phyloP scores from a whole-genome alignment of 2,888 invertebrate species.

The Gastracanthus pulcherrimus region DNA sequence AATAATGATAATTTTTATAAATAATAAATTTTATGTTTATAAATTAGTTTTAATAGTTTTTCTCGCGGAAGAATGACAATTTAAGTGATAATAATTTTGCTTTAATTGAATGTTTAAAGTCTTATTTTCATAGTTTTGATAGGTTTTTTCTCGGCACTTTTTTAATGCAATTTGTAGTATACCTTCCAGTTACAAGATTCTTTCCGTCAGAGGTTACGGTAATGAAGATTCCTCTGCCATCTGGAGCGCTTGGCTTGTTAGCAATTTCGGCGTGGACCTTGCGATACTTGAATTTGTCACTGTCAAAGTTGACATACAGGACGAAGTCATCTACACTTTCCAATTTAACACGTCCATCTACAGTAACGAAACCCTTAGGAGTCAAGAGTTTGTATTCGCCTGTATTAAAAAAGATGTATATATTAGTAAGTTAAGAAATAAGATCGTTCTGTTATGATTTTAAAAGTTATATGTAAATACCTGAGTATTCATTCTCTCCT shows the following conservation, averaged over 20 bases:
- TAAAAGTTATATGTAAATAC: constrained; percentile 72
- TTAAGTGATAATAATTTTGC: too few relatives aligned
- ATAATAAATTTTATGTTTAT: background rate
- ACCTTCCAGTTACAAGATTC: constrained; percentile 86
- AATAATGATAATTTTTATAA: constrained; percentile 46
- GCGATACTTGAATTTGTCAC: constrained; percentile 82
- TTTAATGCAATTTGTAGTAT: constrained; percentile 31
- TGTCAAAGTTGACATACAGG: constrained; percentile 82
- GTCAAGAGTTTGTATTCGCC: constrained; percentile 68
- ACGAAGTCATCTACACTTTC: constrained; percentile 83
- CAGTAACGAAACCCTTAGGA: constrained; percentile 79
- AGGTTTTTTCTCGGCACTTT: too few relatives aligned
- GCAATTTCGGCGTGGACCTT: constrained; percentile 83
- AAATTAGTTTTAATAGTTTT: too few relatives aligned
- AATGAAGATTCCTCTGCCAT: constrained; percentile 83
- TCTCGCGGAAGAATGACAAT: too few relatives aligned
- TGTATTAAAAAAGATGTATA: constrained; percentile 54
- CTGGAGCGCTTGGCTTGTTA: constrained; percentile 81
- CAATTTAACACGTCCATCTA: constrained; percentile 77
- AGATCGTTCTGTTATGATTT: background rate
- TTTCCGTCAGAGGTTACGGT: constrained; percentile 82
- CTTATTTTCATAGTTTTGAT: background rate
- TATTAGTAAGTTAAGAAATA: constrained; percentile 3
- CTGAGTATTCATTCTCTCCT: constrained; percentile 81
- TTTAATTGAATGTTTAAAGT: too few relatives aligned